Evolutionary conservation across 2,797 vertebrate species (phyloP).

Genomic region (Epinephelus coioides): DNA sequence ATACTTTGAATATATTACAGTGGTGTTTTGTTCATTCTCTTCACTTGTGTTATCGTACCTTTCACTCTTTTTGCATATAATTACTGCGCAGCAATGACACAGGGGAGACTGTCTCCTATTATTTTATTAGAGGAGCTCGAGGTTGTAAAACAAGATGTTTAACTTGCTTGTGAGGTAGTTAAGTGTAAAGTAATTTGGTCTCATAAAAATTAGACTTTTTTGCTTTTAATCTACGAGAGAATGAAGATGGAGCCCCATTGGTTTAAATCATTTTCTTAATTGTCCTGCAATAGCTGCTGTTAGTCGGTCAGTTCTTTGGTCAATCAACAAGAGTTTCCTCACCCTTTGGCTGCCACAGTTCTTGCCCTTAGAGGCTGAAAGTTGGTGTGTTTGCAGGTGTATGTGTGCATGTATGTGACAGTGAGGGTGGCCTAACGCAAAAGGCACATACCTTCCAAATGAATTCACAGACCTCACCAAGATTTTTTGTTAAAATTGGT

Average conservation of each 20-base stretch:
- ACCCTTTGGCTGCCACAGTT: too few relatives aligned
- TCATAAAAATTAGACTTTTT: background rate
- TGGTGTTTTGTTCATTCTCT: slow-evolving; percentile 17
- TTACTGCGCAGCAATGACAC: slow-evolving; percentile 13
- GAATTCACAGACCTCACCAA: too few relatives aligned
- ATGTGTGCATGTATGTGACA: too few relatives aligned
- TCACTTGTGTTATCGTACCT: slow-evolving; percentile 16
- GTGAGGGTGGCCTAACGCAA: too few relatives aligned
- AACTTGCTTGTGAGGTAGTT: slow-evolving; percentile 3
- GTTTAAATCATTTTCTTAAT: background rate
- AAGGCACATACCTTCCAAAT: too few relatives aligned
- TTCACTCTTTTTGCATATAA: slow-evolving; percentile 28
- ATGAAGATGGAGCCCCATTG: background rate
- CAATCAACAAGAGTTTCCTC: too few relatives aligned
- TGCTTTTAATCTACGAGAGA: background rate
- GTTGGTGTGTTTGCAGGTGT: too few relatives aligned
- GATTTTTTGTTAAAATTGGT: too few relatives aligned
- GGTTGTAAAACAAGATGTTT: slow-evolving; percentile 23
- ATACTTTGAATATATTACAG: slow-evolving; percentile 59
- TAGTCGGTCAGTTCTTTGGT: too few relatives aligned
- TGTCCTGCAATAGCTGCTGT: background rate
- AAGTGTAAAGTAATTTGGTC: background rate
- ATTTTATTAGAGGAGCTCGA: background rate
- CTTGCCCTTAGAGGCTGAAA: too few relatives aligned
- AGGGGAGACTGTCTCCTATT: background rate